These are phyloP conservation scores for Arrhopalites spinosus DNA, from an alignment of 2,888 invertebrate species.

Conservation along the genomic window DNA sequence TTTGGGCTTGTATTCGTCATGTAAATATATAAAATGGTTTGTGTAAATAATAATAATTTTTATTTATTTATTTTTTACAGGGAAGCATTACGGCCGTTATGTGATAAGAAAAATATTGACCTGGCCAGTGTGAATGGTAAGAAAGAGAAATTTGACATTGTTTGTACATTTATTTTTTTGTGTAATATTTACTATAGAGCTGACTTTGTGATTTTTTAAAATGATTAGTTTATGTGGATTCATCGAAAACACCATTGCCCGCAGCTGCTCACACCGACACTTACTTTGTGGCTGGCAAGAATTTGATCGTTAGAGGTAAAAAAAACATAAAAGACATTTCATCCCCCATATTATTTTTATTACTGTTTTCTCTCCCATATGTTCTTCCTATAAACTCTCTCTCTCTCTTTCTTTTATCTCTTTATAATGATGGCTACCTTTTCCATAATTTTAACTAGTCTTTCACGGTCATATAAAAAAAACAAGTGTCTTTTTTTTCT, in stretches of 20 bases:
- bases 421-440: background rate
- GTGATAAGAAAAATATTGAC: conserved; percentile 71
- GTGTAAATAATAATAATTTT: background rate
- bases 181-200: too few species aligned
- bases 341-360: background rate
- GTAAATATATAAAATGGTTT: background rate
- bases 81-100: conserved; percentile 68
- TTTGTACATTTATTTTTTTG: too few species aligned
- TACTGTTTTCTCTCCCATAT: background rate
- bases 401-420: background rate
- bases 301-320: conserved; percentile 69
- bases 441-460: background rate
- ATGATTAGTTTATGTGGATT: conserved; percentile 70
- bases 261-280: conserved; percentile 67
- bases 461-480: too few species aligned
- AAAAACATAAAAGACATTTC: too few species aligned
- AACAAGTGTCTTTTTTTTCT: too few species aligned
- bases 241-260: conserved; percentile 68
- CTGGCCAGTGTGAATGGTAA: conserved; percentile 66
- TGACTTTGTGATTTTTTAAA: too few species aligned
- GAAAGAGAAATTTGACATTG: too few species aligned
- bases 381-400: background rate
- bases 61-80: conserved; percentile 60
- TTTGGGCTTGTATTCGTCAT: too few species aligned
- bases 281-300: conserved; percentile 69